A percentile compares a stretch with the other conserved stretches of the same genome.
Conservation (phyloP, 2,113 vertebrate species). For the Siphamia tubifer region DNA sequence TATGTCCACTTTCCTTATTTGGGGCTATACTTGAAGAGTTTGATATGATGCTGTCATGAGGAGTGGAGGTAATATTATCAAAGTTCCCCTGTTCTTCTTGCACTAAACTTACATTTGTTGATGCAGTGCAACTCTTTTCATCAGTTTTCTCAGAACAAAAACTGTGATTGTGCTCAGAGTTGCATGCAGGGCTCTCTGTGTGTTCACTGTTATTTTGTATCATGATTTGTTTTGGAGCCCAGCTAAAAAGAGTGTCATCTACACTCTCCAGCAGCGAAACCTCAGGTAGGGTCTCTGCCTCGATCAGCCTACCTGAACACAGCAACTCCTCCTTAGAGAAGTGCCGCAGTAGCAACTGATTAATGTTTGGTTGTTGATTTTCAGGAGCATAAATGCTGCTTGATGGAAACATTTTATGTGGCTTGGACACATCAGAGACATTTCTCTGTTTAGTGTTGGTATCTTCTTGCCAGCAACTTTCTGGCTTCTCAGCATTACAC, state of each 20-base stretch:
- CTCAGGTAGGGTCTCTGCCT: slow-evolving; percentile 86
- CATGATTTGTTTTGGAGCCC: slow-evolving; percentile 10
- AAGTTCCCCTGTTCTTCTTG: not conserved
- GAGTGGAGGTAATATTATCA: not conserved
- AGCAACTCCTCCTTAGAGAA: slow-evolving; percentile 78
- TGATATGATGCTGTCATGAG: slow-evolving; percentile 7
- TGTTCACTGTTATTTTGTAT: not conserved
- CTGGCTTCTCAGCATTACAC: not conserved
- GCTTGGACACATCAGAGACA: not conserved
- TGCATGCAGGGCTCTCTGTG: not conserved
- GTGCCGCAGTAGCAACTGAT: slow-evolving; percentile 77
- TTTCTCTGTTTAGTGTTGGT: not conserved
- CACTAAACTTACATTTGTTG: not conserved
- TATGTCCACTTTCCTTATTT: not conserved
- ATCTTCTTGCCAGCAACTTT: not conserved
- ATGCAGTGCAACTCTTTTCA: not conserved
- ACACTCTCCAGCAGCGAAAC: slow-evolving; percentile 80
- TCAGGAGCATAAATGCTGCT: slow-evolving; percentile 13
- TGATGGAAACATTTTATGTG: not conserved
- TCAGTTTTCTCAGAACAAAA: not conserved
- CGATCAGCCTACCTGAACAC: slow-evolving; percentile 72
- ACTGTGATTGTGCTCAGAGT: not conserved
- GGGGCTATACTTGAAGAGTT: slow-evolving; percentile 1
- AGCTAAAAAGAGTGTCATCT: slow-evolving; percentile 67
- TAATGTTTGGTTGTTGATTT: too few species aligned